Conservation (phyloP, 1,140 invertebrate species). For the Aphis craccivora region DNA sequence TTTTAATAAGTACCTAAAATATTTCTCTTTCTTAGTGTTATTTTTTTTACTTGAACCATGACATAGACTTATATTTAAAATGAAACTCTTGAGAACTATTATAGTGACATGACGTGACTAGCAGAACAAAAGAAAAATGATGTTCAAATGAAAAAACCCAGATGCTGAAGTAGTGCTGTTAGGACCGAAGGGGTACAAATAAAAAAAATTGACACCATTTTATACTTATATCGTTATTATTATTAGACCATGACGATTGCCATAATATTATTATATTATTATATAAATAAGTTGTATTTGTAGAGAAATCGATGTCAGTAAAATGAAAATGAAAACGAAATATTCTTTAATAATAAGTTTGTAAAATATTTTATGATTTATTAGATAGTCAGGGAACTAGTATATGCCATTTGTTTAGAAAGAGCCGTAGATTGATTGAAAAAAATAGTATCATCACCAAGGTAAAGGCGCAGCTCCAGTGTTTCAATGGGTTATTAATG, state of each 20-base stretch:
- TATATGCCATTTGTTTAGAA: background rate
- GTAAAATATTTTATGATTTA: background rate
- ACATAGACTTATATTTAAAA: conserved; percentile 36
- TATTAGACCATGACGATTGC: conserved; percentile 45
- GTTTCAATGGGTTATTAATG: conserved; percentile 32
- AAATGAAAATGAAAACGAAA: background rate
- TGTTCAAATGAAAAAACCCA: conserved; percentile 49
- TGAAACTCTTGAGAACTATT: conserved; percentile 26
- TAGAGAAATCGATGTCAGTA: conserved; percentile 15
- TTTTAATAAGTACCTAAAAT: conserved; percentile 13
- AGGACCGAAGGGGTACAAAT: conserved; percentile 23
- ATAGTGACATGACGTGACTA: conserved; percentile 35
- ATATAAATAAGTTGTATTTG: conserved; percentile 4
- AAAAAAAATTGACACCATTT: conserved; percentile 41
- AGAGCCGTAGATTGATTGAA: background rate
- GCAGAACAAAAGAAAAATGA: conserved; percentile 35
- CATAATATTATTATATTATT: conserved; percentile 27
- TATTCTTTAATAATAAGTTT: background rate
- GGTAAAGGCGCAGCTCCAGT: background rate
- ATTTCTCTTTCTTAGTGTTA: background rate
- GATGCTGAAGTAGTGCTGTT: conserved; percentile 14
- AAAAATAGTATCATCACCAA: background rate
- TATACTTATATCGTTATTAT: background rate
- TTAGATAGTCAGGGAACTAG: background rate
- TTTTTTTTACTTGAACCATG: conserved; percentile 25